Evolutionary conservation across 2,888 invertebrate genomes (phyloP).

Genomic region (Mimachlamys varia): DNA sequence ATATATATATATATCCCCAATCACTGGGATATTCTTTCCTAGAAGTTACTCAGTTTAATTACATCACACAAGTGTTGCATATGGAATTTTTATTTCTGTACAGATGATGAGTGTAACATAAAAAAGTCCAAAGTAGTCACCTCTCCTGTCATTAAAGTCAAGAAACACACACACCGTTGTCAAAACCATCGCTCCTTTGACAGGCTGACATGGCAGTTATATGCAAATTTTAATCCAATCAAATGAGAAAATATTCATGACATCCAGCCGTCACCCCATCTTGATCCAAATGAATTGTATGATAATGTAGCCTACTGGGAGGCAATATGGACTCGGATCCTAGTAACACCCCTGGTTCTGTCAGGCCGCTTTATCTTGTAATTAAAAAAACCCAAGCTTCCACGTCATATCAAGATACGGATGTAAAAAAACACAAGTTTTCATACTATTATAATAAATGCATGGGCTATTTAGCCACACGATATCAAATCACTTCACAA

Average conservation of each 20-base stretch:
- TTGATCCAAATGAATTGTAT: constrained; percentile 36
- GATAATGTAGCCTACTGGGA: constrained; percentile 24
- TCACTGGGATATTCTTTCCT: not conserved
- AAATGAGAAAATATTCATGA: constrained; percentile 36
- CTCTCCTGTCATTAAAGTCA: constrained; percentile 24
- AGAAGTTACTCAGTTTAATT: not conserved
- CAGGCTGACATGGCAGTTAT: constrained; percentile 18
- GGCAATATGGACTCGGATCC: not conserved
- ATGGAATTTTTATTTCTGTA: constrained; percentile 3
- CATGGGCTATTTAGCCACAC: constrained; percentile 20
- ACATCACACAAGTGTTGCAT: not conserved
- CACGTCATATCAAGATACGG: constrained; percentile 23
- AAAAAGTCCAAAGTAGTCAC: constrained; percentile 33
- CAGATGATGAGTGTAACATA: constrained; percentile 31
- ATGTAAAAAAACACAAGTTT: not conserved
- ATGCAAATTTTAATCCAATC: constrained; percentile 36
- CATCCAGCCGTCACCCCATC: constrained; percentile 36
- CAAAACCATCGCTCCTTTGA: constrained; percentile 29
- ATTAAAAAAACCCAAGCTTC: constrained; percentile 7
- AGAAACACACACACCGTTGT: constrained; percentile 29
- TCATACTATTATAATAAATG: constrained; percentile 29
- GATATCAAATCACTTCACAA: constrained; percentile 16
- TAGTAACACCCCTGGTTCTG: not conserved
- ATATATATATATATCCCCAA: not conserved
- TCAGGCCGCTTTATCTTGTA: constrained; percentile 15